Evolutionary conservation across 2,113 vertebrate genomes (phyloP).

Genomic region (Cochlearius cochlearius): DNA sequence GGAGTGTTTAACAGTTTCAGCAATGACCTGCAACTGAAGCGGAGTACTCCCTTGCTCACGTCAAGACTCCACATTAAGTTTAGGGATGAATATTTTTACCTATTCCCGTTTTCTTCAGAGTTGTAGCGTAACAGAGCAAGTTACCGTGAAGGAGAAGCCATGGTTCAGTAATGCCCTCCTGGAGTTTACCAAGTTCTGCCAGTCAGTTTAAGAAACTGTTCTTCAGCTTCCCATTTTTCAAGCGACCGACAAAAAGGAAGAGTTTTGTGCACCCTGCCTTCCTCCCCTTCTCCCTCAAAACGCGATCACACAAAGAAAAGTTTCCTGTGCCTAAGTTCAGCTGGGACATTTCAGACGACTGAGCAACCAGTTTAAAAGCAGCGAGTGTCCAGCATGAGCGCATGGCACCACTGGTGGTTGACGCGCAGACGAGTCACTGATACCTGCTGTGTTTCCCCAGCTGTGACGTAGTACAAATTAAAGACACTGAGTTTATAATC

Average conservation of each 20-base stretch:
- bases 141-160: not conserved
- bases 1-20: not conserved
- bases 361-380: not conserved
- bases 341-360: too few species aligned
- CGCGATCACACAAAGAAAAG: not conserved
- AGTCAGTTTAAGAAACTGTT: not conserved
- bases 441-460: not conserved
- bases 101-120: not conserved
- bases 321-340: too few species aligned
- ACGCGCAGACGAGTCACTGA: not conserved
- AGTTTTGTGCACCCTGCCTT: not conserved
- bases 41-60: not conserved
- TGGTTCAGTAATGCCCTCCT: not conserved
- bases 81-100: not conserved
- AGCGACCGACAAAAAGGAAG: not conserved
- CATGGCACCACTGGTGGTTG: not conserved
- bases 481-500: not conserved
- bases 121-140: not conserved
- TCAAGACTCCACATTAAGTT: not conserved
- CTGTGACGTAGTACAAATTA: fast-evolving
- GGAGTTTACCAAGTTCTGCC: not conserved
- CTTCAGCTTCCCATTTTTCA: not conserved
- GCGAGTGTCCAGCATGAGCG: fast-evolving
- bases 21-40: not conserved
- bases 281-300: not conserved